Evolutionary conservation across 2,113 vertebrate species (phyloP).

Genomic region (Peromyscus leucopus): DNA sequence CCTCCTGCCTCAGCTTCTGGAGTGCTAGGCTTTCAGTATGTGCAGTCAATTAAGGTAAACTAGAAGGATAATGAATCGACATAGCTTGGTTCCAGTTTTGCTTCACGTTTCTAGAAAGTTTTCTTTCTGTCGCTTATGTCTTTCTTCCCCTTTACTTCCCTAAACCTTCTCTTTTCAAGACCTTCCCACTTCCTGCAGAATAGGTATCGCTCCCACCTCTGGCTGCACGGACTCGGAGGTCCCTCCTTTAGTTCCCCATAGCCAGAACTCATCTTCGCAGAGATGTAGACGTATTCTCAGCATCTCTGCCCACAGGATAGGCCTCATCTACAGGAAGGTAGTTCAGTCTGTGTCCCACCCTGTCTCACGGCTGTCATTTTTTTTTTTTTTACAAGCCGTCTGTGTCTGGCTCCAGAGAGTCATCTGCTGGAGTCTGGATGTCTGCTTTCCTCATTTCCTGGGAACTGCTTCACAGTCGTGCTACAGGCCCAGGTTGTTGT

Average conservation of each 20-base stretch:
- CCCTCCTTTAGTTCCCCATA: not conserved
- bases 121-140: not conserved
- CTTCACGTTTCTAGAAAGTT: not conserved
- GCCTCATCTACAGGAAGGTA: not conserved
- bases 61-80: not conserved
- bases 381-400: not conserved
- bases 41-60: not conserved
- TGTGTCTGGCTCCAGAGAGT: not conserved
- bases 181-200: not conserved
- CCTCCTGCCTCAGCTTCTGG: not conserved
- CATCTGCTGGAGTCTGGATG: not conserved
- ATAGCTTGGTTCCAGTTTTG: not conserved
- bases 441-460: conserved; percentile 4
- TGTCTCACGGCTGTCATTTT: not conserved
- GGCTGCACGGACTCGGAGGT: not conserved
- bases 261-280: not conserved
- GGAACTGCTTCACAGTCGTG: not conserved
- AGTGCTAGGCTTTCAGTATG: not conserved
- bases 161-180: not conserved
- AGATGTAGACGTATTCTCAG: not conserved
- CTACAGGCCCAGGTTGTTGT: not conserved
- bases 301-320: not conserved
- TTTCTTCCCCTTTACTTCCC: not conserved
- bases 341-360: not conserved
- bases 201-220: not conserved